phyloP scores from a whole-genome alignment of 1,140 invertebrate species.

The Diplogasteroides magnus region DNA sequence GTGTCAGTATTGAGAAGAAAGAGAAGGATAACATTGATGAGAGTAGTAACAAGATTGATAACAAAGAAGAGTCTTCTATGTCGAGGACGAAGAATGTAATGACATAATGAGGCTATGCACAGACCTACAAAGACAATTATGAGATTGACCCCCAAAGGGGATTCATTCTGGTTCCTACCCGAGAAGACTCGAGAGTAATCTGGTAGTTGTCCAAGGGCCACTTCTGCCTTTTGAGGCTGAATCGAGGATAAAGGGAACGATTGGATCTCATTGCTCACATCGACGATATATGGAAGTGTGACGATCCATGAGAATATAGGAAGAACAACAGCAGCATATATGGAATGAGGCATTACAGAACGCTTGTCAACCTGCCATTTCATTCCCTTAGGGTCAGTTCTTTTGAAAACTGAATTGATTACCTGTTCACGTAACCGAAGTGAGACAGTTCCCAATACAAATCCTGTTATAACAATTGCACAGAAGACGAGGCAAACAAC shows the following conservation, averaged over 20 bases:
- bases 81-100: slow-evolving; percentile 53
- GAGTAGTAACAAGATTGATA: neutral
- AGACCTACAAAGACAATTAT: slow-evolving; percentile 33
- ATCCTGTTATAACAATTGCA: slow-evolving; percentile 24
- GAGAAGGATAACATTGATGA: slow-evolving; percentile 15
- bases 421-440: slow-evolving; percentile 24
- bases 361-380: slow-evolving; percentile 15
- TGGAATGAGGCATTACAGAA: slow-evolving; percentile 14
- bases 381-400: neutral
- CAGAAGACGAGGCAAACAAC: slow-evolving; percentile 14
- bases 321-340: slow-evolving; percentile 17
- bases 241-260: slow-evolving; percentile 15
- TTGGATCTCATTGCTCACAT: slow-evolving; percentile 9
- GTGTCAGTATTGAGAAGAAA: slow-evolving; percentile 3
- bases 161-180: slow-evolving; percentile 37
- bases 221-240: slow-evolving; percentile 1
- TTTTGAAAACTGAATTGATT: slow-evolving; percentile 2
- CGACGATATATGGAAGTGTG: slow-evolving; percentile 20
- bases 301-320: slow-evolving; percentile 23
- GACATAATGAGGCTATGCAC: slow-evolving; percentile 41
- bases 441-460: slow-evolving; percentile 14
- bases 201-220: slow-evolving; percentile 1
- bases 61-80: slow-evolving; percentile 47
- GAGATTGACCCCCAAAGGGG: too few species aligned
- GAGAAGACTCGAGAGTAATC: neutral